phyloP scores from a whole-genome alignment of 2,797 vertebrate genomes.

The Micrastur ruficollis region DNA sequence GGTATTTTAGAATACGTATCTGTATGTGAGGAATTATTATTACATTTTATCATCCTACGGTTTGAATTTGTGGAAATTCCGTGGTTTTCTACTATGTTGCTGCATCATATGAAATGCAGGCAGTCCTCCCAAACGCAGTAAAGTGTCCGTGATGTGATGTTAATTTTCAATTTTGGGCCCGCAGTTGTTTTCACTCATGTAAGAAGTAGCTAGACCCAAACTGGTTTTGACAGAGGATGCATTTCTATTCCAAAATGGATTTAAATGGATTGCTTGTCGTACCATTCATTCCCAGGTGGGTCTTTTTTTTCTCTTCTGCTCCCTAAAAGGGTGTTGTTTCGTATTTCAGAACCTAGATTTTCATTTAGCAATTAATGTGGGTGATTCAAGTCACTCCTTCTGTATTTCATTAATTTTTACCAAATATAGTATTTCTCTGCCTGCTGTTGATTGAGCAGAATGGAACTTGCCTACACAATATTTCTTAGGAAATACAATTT shows the following conservation, averaged over 20 bases:
- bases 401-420: slow-evolving; percentile 62
- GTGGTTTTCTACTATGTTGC: background rate
- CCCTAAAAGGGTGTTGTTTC: background rate
- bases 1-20: background rate
- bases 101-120: background rate
- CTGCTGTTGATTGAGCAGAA: slow-evolving; percentile 59
- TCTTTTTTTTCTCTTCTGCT: background rate
- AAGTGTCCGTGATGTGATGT: background rate
- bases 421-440: slow-evolving; percentile 62
- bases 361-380: slow-evolving; percentile 46
- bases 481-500: slow-evolving; percentile 67
- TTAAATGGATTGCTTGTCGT: background rate
- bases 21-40: background rate
- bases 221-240: background rate
- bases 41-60: background rate
- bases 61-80: background rate
- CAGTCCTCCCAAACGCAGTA: background rate
- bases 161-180: background rate
- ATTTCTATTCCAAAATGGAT: background rate
- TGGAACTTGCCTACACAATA: slow-evolving; percentile 59
- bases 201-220: background rate
- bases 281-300: background rate
- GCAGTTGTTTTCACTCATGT: background rate
- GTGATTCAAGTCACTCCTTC: slow-evolving; percentile 45
- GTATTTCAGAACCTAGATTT: slow-evolving; percentile 27